These are phyloP conservation scores for Amphipoea oculea DNA, from an alignment of 2,888 invertebrate genomes.

Conservation along the genomic window DNA sequence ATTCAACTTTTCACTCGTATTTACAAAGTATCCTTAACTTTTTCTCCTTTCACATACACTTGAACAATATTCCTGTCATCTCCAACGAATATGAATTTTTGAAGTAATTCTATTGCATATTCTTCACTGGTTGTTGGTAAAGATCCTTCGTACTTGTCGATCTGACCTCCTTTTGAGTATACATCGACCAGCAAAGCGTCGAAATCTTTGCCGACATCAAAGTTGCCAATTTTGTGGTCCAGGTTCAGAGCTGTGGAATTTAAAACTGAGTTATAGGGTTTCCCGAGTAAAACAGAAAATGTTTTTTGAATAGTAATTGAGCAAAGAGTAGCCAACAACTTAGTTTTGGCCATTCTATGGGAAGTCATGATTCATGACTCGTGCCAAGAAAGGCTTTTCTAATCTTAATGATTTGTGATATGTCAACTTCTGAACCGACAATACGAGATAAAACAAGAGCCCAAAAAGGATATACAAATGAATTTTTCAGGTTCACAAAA, in stretches of 20 bases:
- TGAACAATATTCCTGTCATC: conserved; percentile 95
- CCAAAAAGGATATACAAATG: neutral
- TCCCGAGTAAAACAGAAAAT: neutral
- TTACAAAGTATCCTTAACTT: conserved; percentile 71
- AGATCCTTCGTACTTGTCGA: conserved; percentile 65
- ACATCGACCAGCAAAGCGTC: conserved; percentile 95
- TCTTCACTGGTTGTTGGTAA: conserved; percentile 87
- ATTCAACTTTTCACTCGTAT: neutral
- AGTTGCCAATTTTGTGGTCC: conserved; percentile 94
- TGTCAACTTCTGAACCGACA: neutral
- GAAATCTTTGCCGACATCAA: conserved; percentile 95
- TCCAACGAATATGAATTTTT: conserved; percentile 94
- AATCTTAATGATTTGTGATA: neutral
- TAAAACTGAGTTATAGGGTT: neutral
- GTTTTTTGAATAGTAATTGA: neutral
- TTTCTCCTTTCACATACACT: conserved; percentile 94
- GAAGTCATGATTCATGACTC: neutral
- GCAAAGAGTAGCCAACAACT: neutral
- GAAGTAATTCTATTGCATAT: conserved; percentile 91
- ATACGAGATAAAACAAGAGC: neutral
- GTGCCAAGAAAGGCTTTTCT: neutral
- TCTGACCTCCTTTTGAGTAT: conserved; percentile 82
- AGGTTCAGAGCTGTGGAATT: conserved; percentile 92
- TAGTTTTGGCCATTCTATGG: neutral
- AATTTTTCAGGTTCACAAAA: neutral